phyloP scores from a whole-genome alignment of 2,888 invertebrate genomes.

The Drosophila cracens region DNA sequence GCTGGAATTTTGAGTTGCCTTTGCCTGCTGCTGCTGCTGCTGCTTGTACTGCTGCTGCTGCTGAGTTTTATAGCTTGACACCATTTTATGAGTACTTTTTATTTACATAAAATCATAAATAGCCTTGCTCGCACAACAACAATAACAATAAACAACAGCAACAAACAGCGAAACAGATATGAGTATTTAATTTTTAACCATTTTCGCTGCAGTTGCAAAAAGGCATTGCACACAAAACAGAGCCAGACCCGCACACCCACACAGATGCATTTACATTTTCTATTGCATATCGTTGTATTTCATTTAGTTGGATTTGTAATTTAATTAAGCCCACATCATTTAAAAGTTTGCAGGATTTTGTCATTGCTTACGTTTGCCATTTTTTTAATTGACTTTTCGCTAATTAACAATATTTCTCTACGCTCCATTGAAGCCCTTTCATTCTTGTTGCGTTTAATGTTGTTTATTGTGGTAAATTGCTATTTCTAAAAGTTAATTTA shows the following conservation, averaged over 20 bases:
- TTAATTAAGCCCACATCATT: conserved; percentile 5
- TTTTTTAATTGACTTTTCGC: conserved; percentile 15
- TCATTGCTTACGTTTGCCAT: conserved; percentile 7
- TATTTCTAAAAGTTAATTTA: background rate
- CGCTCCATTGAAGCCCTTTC: background rate
- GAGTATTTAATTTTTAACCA: conserved; percentile 29
- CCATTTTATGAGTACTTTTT: conserved; percentile 36
- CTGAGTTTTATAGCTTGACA: conserved; percentile 39
- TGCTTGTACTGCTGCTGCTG: conserved; percentile 7
- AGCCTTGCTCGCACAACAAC: conserved; percentile 16
- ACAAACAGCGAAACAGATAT: conserved; percentile 9
- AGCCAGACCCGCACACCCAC: too few species aligned
- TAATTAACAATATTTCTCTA: conserved; percentile 12
- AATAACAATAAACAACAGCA: background rate
- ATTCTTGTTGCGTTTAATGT: background rate
- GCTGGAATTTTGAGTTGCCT: conserved; percentile 11
- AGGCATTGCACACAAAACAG: background rate
- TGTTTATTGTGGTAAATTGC: background rate
- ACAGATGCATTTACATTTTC: background rate
- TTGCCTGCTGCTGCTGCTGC: conserved; percentile 15
- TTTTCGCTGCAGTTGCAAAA: conserved; percentile 29
- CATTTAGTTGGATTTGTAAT: background rate
- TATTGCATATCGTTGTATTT: background rate
- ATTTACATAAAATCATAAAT: conserved; percentile 27
- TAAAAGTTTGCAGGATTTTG: background rate